These are phyloP conservation scores for Apistogramma diplotaenia DNA, from an alignment of 2,113 vertebrate genomes.

Conservation along the genomic window DNA sequence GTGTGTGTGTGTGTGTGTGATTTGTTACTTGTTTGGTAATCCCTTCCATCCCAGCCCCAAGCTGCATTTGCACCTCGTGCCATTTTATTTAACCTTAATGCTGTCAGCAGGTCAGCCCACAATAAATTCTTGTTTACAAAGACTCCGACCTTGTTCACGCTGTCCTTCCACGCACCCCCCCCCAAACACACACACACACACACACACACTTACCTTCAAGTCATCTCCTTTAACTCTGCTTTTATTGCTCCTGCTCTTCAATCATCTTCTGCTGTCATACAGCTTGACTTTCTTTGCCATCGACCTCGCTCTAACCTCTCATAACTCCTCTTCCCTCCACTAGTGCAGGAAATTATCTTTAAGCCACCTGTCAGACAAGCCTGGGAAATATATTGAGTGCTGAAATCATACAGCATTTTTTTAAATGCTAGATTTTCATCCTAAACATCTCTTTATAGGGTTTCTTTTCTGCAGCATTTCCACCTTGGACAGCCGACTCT, in stretches of 20 bases:
- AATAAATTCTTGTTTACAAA: constrained; percentile 2
- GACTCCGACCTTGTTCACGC: not conserved
- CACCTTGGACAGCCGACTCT: not conserved
- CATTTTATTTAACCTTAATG: not conserved
- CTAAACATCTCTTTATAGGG: not conserved
- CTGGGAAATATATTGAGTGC: not conserved
- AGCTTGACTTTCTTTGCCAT: not conserved
- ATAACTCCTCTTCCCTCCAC: not conserved
- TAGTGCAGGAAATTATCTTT: not conserved
- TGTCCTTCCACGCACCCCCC: not conserved
- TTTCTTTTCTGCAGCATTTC: not conserved
- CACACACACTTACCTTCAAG: not conserved
- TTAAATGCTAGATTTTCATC: not conserved
- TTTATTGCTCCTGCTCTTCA: constrained; percentile 27
- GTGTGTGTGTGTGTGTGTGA: not conserved
- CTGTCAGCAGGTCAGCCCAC: not conserved
- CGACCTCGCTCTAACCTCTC: not conserved
- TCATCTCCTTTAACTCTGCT: constrained; percentile 9
- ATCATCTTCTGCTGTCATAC: not conserved
- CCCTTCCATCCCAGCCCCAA: not conserved
- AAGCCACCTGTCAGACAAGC: not conserved
- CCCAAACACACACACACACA: not conserved
- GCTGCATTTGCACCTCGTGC: not conserved
- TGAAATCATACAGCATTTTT: not conserved
- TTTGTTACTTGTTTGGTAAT: not conserved